These are phyloP conservation scores for Homarus gammarus DNA, from an alignment of 2,888 invertebrate species.

Conservation along the genomic window DNA sequence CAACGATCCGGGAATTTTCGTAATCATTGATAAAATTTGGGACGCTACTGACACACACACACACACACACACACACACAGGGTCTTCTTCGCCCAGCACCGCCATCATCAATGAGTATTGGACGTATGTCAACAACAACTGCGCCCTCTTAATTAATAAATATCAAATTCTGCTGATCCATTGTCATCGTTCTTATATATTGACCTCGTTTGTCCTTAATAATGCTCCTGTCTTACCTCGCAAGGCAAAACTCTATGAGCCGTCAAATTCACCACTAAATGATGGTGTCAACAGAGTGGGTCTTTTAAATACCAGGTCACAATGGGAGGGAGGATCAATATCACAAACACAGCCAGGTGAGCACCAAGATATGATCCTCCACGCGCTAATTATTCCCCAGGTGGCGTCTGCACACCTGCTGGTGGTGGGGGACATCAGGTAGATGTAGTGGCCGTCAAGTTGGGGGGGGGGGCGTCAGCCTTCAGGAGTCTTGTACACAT, in stretches of 20 bases:
- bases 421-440: not conserved
- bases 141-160: too few species aligned
- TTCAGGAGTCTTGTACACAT: not conserved
- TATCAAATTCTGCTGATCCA: too few species aligned
- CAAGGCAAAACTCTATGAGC: too few species aligned
- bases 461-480: not conserved
- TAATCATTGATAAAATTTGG: too few species aligned
- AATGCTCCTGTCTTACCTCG: not conserved
- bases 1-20: not conserved
- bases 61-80: not conserved
- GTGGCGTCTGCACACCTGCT: slow-evolving; percentile 6
- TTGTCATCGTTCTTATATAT: not conserved
- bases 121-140: not conserved
- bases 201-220: not conserved
- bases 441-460: not conserved
- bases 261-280: too few species aligned
- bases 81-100: not conserved
- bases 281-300: not conserved
- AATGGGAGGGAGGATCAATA: not conserved
- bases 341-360: slow-evolving; percentile 1
- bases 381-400: slow-evolving; percentile 7
- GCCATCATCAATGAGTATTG: not conserved
- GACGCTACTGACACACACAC: too few species aligned
- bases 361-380: not conserved
- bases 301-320: not conserved